Base-by-base conservation (phyloP, 1,140 invertebrate species). In the Heterodera carotae region DNA sequence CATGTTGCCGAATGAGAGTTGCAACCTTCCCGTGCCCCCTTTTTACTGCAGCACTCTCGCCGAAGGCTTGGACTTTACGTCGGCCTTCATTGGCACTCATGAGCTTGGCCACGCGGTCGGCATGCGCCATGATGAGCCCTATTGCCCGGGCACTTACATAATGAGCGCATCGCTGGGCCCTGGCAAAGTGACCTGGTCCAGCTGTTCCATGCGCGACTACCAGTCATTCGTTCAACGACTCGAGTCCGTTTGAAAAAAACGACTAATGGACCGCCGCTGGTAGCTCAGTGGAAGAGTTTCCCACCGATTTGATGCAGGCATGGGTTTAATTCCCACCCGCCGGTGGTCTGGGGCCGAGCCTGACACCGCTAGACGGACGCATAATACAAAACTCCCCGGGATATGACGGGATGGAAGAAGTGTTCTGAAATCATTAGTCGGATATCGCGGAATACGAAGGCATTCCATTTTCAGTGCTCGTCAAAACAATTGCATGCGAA, bases 181-280 rank as follows among this genome's bases (percentile, higher is more conserved):
- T 3, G 89, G 89, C 69, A 89, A 89, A 77, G 88, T 89, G 27
- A 88, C 87, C 2, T 89, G 89, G 89, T 89, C 88, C 12, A 81
- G 81, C 7, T 89, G 89, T 77, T 88, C 87, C 22, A 53, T 88
- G n/a, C 70, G 85, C 48, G 85, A 88, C 71, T 87, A 87, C 68
- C 85, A 87, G 69, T 76, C 81, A 22, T 87, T 88, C 77, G 66
- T 87, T 27, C 83, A 88, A 73, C 70, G 87, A 68, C 69, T 87
- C 8, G 85, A 87, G 84, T 86, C 74, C 59, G 78, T 79, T 48
- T 73, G 59, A 22, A 67, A 31, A 43, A 43, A n/a, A n/a, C n/a
- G n/a, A n/a, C n/a, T n/a, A n/a, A n/a, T n/a, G n/a, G n/a, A n/a
- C n/a, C n/a, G n/a, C 66, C 69, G 68, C 39, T 43, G 39, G 12